Conservation (phyloP, 2,888 invertebrate genomes). For the Drosophila lacicola region DNA sequence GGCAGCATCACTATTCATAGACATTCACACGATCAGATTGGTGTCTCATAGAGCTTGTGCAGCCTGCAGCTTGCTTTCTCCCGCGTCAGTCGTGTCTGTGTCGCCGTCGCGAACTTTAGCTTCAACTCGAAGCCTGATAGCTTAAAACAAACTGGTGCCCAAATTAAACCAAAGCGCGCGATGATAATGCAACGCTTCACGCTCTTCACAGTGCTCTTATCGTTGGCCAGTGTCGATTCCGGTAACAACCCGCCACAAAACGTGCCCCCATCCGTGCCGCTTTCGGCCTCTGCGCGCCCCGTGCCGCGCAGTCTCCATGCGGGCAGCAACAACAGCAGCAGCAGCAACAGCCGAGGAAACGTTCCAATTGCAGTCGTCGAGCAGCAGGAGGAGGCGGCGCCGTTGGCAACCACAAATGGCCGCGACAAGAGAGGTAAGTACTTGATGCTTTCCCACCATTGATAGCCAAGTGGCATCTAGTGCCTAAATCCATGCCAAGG, state of each 20-base stretch:
- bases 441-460: slow-evolving; percentile 25
- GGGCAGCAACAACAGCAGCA: slow-evolving; percentile 16
- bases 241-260: slow-evolving; percentile 55
- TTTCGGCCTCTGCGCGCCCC: slow-evolving; percentile 25
- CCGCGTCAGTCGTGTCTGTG: slow-evolving; percentile 36
- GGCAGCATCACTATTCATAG: slow-evolving; percentile 8
- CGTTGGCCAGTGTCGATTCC: slow-evolving; percentile 73
- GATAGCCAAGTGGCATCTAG: slow-evolving; percentile 41
- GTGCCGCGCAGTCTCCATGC: slow-evolving; percentile 41
- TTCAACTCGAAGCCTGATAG: slow-evolving; percentile 30
- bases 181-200: slow-evolving; percentile 69
- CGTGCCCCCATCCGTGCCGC: slow-evolving; percentile 5
- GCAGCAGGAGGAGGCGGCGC: slow-evolving; percentile 5
- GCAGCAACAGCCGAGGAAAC: slow-evolving; percentile 29
- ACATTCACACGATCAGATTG: not conserved
- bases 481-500: slow-evolving; percentile 58
- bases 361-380: slow-evolving; percentile 19
- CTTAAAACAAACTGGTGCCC: slow-evolving; percentile 26
- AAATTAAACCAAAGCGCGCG: slow-evolving; percentile 18
- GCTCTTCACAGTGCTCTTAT: slow-evolving; percentile 58
- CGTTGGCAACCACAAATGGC: slow-evolving; percentile 29
- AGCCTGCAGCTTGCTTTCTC: slow-evolving; percentile 44
- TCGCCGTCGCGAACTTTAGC: slow-evolving; percentile 23
- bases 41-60: slow-evolving; percentile 9
- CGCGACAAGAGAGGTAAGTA: slow-evolving; percentile 76